Base-by-base conservation (phyloP, 2,797 vertebrate species). In the Carapus acus region DNA sequence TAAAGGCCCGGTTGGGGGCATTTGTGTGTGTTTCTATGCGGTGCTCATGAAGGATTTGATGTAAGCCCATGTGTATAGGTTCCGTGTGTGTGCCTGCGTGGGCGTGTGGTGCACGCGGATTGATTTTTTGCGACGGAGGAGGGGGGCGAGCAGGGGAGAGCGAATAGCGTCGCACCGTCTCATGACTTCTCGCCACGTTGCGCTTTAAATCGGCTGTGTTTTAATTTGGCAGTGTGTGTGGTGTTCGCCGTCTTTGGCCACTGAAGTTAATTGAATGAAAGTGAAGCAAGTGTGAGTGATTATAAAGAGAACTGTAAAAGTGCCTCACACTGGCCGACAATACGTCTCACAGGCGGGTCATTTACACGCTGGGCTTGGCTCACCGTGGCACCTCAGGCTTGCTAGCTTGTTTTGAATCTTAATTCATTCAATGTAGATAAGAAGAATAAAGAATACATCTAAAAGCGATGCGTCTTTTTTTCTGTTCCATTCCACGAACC, bases 331-430 rank as follows among this genome's bases (percentile, higher is more conserved):
- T 80, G 71, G 80, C 58, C 57, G 54, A 67, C 62, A 77, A 76
- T 40, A 73, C 75, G 81, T 80, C 65, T 49, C 61, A 15, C 54
- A 69, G 76, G 72, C 73, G 68, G 73, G 69, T 77, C 74, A 75
- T 75, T 77, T 76, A 67, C 48, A 37, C 36, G 8, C 60, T 65
- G 59, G 39, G 41, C 34, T 51, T 41, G 45, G 62, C 66, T 42
- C 64, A 57, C 54, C 48, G 49, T 43, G 67, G 67, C 71, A 47
- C 60, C 34, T 49, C 8, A 1, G 49, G 57, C 59, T 68, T 58
- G 62, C 73, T 79, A 48, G 3, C 27, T 64, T 29, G 40, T 48
- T 71, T 77, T 50, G 58, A 73, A 71, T 73, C 67, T 39, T 43
- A 29, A 19, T 56, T 61, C 65, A 54, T 73, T 71, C 66, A 48